Evolutionary conservation across 2,797 vertebrate genomes (phyloP).

Genomic region (Helicolenus hilgendorfi): DNA sequence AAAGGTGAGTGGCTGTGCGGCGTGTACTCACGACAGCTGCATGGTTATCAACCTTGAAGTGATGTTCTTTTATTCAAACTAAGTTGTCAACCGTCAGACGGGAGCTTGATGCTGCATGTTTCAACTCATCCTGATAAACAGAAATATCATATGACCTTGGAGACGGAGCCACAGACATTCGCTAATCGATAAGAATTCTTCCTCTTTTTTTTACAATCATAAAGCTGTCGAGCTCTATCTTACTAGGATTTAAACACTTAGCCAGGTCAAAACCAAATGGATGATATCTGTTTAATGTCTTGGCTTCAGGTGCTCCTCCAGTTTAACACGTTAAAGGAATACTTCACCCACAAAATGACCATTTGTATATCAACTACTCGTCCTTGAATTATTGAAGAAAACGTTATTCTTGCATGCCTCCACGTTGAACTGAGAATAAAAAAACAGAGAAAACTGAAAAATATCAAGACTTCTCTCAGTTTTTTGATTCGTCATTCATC

Average conservation of each 20-base stretch:
- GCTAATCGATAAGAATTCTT: not conserved
- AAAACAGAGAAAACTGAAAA: not conserved
- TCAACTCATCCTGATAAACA: conserved; percentile 8
- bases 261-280: not conserved
- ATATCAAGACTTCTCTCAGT: not conserved
- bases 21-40: conserved; percentile 10
- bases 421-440: not conserved
- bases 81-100: not conserved
- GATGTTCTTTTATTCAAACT: conserved; percentile 53
- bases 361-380: not conserved
- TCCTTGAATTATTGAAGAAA: too few relatives aligned
- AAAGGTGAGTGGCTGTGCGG: conserved; percentile 29
- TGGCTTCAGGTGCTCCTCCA: not conserved
- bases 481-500: not conserved
- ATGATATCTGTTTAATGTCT: not conserved
- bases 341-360: not conserved
- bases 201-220: not conserved
- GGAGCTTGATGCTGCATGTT: not conserved
- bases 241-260: not conserved
- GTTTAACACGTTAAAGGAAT: not conserved
- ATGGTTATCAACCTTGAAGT: conserved; percentile 39
- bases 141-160: conserved; percentile 33
- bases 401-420: not conserved
- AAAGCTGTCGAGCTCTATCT: not conserved
- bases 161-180: not conserved